Base-by-base conservation (phyloP, 1,140 invertebrate genomes). In the Penaeus indicus region DNA sequence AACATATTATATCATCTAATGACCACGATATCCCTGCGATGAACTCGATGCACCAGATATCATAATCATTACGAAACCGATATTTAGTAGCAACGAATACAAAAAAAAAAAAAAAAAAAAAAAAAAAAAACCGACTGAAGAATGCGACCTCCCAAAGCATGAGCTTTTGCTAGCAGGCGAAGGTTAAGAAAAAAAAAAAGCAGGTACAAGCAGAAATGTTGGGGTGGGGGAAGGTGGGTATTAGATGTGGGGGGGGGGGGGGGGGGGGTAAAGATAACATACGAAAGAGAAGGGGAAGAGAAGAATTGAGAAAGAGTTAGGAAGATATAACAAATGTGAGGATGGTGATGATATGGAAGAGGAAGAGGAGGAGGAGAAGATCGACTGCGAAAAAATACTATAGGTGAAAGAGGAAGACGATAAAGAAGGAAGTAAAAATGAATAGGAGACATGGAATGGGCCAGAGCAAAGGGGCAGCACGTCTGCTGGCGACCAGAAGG, bases 271-370 rank as follows among this genome's bases (percentile, higher is more conserved):
- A 54, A 54, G 54, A 10, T 54, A 25, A 11, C 16, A 27, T 25
- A 7, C 16, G 69, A 75, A 38, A 75, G 69, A 75, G 69, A 27
- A 38, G 27, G 72, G 42, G 72, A 75, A 75, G 72, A 75, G 72
- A 7, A 38, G 42, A n/a, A 16, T 18, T 18, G 72, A 75, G 25
- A 75, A 38, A 27, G 27, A 75, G 69, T 21, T 18, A 72, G 69
- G 38, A 42, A 42, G 38, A 42, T 4, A 42, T 42, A 72, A 72
- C 69, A 38, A 27, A 75, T n/a, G 72, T 21, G 13, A 75, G 22
- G 18, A n/a, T 75, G 11, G n/a, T 32, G 22, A 75, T 16, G 72
- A 38, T 75, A 75, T 8, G 8, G 19, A 16, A 75, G n/a, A n/a
- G 5, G 42, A 25, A 16, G 72, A 75, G 42, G 42, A 32, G 7